Percentiles rank a stretch among this genome's conserved stretches.
Evolutionary conservation across 2,797 vertebrate species (phyloP).

Genomic region (Odontamblyopus lacepedii): DNA sequence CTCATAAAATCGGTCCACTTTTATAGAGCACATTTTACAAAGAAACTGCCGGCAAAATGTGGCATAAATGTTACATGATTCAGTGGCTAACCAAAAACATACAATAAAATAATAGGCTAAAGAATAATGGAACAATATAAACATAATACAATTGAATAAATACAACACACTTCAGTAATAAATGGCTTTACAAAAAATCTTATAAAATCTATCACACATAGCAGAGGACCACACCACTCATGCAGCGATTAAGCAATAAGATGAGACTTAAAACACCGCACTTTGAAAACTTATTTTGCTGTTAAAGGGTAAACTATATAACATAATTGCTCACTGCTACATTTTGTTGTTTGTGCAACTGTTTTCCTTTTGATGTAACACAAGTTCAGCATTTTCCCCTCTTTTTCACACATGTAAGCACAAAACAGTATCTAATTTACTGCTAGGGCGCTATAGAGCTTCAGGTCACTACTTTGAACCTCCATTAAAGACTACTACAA

Average conservation of each 20-base stretch:
- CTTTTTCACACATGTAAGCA: not conserved
- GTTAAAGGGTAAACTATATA: not conserved
- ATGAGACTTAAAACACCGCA: not conserved
- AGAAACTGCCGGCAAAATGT: too few species aligned
- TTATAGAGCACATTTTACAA: too few species aligned
- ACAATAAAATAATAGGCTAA: too few species aligned
- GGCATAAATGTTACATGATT: too few species aligned
- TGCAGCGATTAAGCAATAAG: not conserved
- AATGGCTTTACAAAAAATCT: too few species aligned
- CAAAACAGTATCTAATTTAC: not conserved
- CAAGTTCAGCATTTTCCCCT: not conserved
- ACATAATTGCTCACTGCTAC: not conserved
- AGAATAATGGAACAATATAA: too few species aligned
- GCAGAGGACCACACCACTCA: not conserved
- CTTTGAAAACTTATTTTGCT: not conserved
- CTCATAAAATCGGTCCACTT: too few species aligned
- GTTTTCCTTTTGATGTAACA: slow-evolving; percentile 1
- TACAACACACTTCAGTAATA: too few species aligned
- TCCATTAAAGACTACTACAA: not conserved
- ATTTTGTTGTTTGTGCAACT: not conserved
- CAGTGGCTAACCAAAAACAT: too few species aligned
- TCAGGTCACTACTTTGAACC: not conserved
- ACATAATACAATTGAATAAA: too few species aligned
- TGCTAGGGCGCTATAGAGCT: not conserved
- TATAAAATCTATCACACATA: too few species aligned